Conservation (phyloP, 2,888 invertebrate genomes). For the Philereme transversata region DNA sequence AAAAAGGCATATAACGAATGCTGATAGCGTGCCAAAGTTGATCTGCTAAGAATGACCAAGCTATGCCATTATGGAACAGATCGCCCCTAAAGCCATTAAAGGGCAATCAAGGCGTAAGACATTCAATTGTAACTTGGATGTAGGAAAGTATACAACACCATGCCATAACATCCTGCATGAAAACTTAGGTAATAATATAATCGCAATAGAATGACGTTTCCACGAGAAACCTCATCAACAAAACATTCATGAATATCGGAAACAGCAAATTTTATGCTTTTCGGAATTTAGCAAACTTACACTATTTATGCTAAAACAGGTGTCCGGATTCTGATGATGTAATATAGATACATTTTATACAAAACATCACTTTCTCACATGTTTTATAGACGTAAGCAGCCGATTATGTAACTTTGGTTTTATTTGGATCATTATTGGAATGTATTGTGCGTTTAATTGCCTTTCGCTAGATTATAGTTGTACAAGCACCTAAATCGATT, state of each 20-base stretch:
- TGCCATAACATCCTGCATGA: slow-evolving; percentile 16
- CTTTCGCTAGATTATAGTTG: slow-evolving; percentile 13
- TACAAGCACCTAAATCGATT: not conserved
- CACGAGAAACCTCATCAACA: slow-evolving; percentile 1
- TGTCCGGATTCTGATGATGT: slow-evolving; percentile 19
- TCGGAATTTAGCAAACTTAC: not conserved
- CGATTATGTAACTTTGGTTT: slow-evolving; percentile 22
- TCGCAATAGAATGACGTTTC: not conserved
- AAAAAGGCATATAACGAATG: too few species aligned
- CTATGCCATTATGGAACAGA: too few species aligned
- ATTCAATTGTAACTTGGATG: slow-evolving; percentile 4
- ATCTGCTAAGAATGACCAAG: too few species aligned
- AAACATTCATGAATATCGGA: slow-evolving; percentile 1
- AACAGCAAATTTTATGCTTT: not conserved
- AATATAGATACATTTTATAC: slow-evolving; percentile 26
- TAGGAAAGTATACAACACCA: slow-evolving; percentile 1
- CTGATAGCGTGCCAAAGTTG: too few species aligned
- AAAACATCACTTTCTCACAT: slow-evolving; percentile 25
- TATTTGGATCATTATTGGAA: slow-evolving; percentile 20
- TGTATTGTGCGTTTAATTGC: slow-evolving; percentile 4
- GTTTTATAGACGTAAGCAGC: not conserved
- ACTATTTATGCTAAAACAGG: slow-evolving; percentile 1
- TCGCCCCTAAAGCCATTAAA: too few species aligned
- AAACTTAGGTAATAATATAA: not conserved
- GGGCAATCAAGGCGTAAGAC: not conserved